Base-by-base conservation (phyloP, 2,888 invertebrate species). In the Hydrotaea cyrtoneurina region DNA sequence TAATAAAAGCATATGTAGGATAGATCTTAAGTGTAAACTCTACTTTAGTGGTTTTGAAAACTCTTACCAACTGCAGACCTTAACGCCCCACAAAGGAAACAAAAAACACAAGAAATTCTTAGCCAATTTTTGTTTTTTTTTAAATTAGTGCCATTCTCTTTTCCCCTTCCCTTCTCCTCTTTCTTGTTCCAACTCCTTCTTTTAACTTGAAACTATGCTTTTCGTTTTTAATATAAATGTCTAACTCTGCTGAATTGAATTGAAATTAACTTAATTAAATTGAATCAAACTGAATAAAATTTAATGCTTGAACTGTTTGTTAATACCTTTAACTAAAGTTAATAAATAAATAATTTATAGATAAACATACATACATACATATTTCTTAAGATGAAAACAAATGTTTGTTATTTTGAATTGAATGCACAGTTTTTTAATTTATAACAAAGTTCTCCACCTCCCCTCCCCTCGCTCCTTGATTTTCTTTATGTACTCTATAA, bases 71-170 rank as follows among this genome's bases (percentile, higher is more conserved):
- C 23, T 39, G n/a, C 26, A 66, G 7, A 4, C 39, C 39, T 39
- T 39, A 11, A 1, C 31, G 26, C 43, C 69, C 17, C 43, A 79
- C 74, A 59, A 31, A 43, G 31, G 21, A 43, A 80, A n/a, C n/a
- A n/a, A n/a, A 71, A 59, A 17, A 31, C 3, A 31, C 31, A 71
- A 59, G 17, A 71, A 57, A 26, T 64, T 21, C 19, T 53, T 73
- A 73, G 79, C 78, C 73, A 76, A 82, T 69, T 23, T 74, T 59
- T n/a, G n/a, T n/a, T n/a, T n/a, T n/a, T n/a, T n/a, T n/a, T 64
- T 17, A 64, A 74, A 10, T 78, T 80, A 80, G 86, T 86, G 86
- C 86, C 86, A 86, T 86, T 59, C 71, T 59, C 13, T 43, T 43
- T 46, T 69, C 17, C 21, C 66, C 43, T 8, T 15, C 62, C 23